Evolutionary conservation across 2,888 invertebrate species (phyloP).

Genomic region (Drosophila limbata): DNA sequence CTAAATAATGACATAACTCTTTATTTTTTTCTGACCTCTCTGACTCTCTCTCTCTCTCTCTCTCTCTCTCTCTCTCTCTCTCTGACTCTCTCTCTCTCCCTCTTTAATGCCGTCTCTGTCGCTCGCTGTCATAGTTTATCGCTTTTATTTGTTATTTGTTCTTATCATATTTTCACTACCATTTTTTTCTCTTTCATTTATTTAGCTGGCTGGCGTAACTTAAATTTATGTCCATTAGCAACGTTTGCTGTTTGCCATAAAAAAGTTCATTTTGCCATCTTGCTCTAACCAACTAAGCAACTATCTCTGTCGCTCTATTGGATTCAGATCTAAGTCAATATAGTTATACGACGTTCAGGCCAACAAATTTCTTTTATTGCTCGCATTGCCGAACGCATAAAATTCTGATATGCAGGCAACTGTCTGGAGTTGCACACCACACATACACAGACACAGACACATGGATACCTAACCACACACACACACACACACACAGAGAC

Average conservation of each 20-base stretch:
- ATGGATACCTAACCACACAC: background rate
- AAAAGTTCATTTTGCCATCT: conserved; percentile 15
- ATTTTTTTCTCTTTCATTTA: conserved; percentile 17
- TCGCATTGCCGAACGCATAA: conserved; percentile 60
- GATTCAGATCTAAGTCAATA: conserved; percentile 62
- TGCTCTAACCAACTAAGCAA: background rate
- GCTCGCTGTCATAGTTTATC: conserved; percentile 1
- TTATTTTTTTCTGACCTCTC: background rate
- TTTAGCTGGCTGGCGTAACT: conserved; percentile 36
- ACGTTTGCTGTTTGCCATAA: conserved; percentile 54
- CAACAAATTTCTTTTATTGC: conserved; percentile 67
- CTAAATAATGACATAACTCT: background rate
- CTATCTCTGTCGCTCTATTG: conserved; percentile 44
- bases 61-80: background rate
- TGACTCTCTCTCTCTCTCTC: background rate
- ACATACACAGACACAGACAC: conserved; percentile 10
- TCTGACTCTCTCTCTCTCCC: background rate
- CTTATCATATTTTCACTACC: conserved; percentile 21
- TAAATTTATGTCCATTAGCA: conserved; percentile 61
- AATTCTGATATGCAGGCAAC: conserved; percentile 67
- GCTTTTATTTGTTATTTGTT: conserved; percentile 11
- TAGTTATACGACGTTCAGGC: conserved; percentile 58
- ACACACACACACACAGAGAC: conserved; percentile 1
- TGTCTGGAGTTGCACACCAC: conserved; percentile 49
- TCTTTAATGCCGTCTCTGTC: background rate